Percentiles rank a stretch among this genome's conserved stretches.
These are phyloP conservation scores for Onychomys torridus DNA, from an alignment of 2,797 vertebrate genomes.

Conservation along the genomic window DNA sequence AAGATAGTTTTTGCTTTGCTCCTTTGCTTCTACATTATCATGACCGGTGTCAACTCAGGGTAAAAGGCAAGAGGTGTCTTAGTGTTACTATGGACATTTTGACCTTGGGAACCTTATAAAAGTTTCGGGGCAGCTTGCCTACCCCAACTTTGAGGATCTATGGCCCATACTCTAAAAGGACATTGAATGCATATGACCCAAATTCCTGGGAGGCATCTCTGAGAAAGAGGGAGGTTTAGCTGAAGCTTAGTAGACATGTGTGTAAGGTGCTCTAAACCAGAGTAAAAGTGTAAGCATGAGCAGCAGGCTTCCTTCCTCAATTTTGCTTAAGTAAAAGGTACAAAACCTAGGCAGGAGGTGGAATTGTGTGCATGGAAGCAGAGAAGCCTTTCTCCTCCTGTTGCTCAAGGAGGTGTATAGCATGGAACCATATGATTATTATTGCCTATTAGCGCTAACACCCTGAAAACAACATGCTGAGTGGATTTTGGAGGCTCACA, in stretches of 20 bases:
- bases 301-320: background rate
- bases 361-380: background rate
- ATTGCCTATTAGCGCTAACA: background rate
- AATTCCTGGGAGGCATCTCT: background rate
- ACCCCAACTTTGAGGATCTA: background rate
- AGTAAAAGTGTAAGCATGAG: background rate
- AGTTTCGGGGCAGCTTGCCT: background rate
- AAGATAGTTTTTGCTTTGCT: background rate
- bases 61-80: conserved; percentile 9
- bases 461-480: background rate
- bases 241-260: background rate
- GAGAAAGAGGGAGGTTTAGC: background rate
- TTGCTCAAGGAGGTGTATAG: background rate
- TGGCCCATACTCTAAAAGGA: background rate
- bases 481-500: background rate
- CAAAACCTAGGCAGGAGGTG: background rate
- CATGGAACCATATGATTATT: background rate
- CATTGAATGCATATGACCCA: background rate
- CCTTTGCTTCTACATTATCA: background rate
- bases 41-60: background rate
- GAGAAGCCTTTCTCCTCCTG: background rate
- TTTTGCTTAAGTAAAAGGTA: background rate
- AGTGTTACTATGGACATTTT: background rate
- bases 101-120: background rate
- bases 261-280: background rate